Evolutionary conservation across 2,888 invertebrate genomes (phyloP).

Genomic region (Orchesellides sinensis): DNA sequence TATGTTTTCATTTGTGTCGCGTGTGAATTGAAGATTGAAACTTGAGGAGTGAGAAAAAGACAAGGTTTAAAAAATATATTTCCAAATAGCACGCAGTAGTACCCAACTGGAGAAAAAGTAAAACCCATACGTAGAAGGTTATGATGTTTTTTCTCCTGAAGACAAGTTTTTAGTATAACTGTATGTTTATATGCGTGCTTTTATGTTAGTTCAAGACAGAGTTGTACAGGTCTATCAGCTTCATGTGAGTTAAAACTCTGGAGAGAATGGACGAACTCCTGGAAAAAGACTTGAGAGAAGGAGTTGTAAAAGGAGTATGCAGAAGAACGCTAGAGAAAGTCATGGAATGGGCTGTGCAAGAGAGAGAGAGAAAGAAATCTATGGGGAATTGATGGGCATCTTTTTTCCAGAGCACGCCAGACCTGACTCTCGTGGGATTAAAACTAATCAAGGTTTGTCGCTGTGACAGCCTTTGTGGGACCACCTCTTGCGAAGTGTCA

Average conservation of each 20-base stretch:
- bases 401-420: constrained; percentile 75
- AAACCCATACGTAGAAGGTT: constrained; percentile 3
- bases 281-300: constrained; percentile 48
- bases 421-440: constrained; percentile 73
- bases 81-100: background rate
- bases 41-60: background rate
- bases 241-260: constrained; percentile 48
- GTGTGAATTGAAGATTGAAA: constrained; percentile 48
- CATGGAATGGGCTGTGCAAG: constrained; percentile 14
- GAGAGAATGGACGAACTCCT: constrained; percentile 60
- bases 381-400: constrained; percentile 74
- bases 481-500: constrained; percentile 75
- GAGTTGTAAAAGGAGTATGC: constrained; percentile 27
- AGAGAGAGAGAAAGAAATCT: constrained; percentile 68
- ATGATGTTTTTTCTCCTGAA: background rate
- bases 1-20: constrained; percentile 14
- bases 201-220: background rate
- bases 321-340: constrained; percentile 31
- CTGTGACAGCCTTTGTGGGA: constrained; percentile 75
- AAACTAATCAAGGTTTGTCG: constrained; percentile 75
- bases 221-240: constrained; percentile 26
- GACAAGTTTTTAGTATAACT: background rate
- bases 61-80: constrained; percentile 9
- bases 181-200: background rate
- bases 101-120: background rate